Conservation (phyloP, 2,113 vertebrate genomes). For the Aleadryas rufinucha region DNA sequence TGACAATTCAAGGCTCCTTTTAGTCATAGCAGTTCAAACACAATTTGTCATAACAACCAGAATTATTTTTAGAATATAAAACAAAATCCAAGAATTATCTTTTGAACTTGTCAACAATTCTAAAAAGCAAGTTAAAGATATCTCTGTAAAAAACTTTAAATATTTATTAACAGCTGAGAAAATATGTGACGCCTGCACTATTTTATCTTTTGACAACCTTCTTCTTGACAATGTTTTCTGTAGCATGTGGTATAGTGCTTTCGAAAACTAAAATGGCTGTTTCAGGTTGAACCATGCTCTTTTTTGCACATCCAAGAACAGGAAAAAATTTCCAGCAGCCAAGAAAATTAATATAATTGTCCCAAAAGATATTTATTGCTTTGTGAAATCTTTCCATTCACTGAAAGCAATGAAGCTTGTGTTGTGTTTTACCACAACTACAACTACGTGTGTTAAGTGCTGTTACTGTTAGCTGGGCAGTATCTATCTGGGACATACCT, state of each 20-base stretch:
- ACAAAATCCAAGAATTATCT: background rate
- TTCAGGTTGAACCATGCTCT: background rate
- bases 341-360: background rate
- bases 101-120: background rate
- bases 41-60: background rate
- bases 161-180: background rate
- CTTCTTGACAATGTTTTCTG: background rate
- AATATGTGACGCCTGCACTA: background rate
- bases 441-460: accelerated
- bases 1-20: background rate
- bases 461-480: background rate
- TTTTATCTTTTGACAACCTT: background rate
- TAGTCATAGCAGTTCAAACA: background rate
- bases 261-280: background rate
- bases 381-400: background rate
- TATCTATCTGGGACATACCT: background rate
- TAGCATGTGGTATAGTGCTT: background rate
- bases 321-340: background rate
- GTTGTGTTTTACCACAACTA: background rate
- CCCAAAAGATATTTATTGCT: background rate
- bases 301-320: background rate
- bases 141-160: background rate
- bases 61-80: background rate
- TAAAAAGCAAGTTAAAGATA: background rate
- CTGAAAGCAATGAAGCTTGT: background rate